Evolutionary conservation across 2,888 invertebrate species (phyloP), one percentile per base, ranked within the genome.

Genomic region (Ferdinandea cuprea): DNA sequence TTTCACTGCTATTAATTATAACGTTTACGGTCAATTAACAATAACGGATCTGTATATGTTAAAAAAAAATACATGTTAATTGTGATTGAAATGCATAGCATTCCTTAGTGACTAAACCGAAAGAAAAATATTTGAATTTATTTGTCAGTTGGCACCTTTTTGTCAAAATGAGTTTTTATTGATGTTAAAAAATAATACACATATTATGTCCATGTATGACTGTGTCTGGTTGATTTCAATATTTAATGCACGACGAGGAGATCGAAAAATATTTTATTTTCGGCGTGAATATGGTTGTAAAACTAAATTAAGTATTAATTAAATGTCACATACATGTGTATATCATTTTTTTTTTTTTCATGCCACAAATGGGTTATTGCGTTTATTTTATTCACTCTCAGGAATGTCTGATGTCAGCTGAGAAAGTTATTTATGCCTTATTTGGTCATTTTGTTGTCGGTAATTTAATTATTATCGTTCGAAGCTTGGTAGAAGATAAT

Each of bases 121-220:
- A 58, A 21, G 50, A 58, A 58, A 25, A 13, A 74, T 42, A 58
- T 63, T 44, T 63, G 3, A 69, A 63, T 63, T 69, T 59, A 63
- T 50, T 69, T 74, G 74, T 50, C 74, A 80, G 42, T 74, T 80
- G 80, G 58, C 80, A 80, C 63, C 68, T 52, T 56, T 30, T 17
- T 68, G 79, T 61, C 63, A 71, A 65, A 56, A 68, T 54, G 54
- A 54, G 61, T 66, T 61, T 68, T 40, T 73, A 50, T 73, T 73
- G 56, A 68, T 63, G 54, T 54, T 42, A 48, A 63, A 7, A 19
- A 19, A n/a, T n/a, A 73, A 54, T 54, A 21, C 32, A 8, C 9
- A 19, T 44, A 19, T 17, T 7, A 44, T 15, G 2, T 25, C 25
- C 5, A 3, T 25, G 2, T 25, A 25, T 56, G 42, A 19, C 13